phyloP scores from a whole-genome alignment of 2,797 vertebrate genomes.

The Pteropus rufus region DNA sequence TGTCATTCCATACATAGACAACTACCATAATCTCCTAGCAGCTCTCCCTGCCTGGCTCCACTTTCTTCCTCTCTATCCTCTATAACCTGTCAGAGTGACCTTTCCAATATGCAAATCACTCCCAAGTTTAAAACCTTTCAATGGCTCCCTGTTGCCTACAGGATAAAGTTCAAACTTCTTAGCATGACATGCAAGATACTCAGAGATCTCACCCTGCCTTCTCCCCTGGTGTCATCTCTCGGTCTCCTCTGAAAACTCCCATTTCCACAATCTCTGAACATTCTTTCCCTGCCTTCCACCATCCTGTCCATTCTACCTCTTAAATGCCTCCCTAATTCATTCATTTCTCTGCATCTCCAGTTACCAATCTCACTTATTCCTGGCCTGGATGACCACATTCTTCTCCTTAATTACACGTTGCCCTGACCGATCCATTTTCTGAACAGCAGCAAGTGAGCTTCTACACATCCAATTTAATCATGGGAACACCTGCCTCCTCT shows the following conservation, averaged over 20 bases:
- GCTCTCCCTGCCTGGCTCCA: not conserved
- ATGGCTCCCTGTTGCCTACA: conserved; percentile 59
- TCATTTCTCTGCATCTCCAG: not conserved
- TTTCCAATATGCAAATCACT: conserved; percentile 71
- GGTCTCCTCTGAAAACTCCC: not conserved
- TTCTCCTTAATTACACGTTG: not conserved
- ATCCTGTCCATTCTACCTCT: not conserved
- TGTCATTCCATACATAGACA: not conserved
- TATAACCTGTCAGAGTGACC: conserved; percentile 63
- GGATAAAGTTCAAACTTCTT: conserved; percentile 62
- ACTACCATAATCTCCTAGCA: not conserved
- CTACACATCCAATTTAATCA: not conserved
- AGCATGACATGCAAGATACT: not conserved
- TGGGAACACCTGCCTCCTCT: not conserved
- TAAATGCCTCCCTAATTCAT: not conserved
- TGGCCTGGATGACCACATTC: not conserved
- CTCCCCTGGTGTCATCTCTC: not conserved
- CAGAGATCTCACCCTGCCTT: not conserved
- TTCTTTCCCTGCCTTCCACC: not conserved
- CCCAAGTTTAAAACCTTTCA: conserved; percentile 6
- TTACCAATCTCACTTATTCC: not conserved
- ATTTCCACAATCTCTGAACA: not conserved
- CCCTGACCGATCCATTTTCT: not conserved
- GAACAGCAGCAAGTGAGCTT: not conserved
- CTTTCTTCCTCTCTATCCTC: not conserved